Evolutionary conservation across 2,113 vertebrate genomes (phyloP), one percentile per base, ranked within the genome.

Genomic region (Emydocephalus ijimae): DNA sequence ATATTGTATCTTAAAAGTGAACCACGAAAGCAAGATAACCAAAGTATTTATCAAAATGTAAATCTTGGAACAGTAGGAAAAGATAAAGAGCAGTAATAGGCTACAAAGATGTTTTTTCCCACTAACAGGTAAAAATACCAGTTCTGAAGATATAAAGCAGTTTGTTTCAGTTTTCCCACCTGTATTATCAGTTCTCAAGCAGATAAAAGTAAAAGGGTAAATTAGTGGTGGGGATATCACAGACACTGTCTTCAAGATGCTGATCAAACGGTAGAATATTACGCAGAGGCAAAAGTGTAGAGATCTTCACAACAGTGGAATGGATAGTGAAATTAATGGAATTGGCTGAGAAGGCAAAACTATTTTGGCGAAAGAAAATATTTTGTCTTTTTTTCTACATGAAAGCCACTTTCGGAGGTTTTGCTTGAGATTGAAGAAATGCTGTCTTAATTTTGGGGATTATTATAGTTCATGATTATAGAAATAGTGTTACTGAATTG

Each of bases 1-100:
- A 92, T 92, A 91, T 93, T 93, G 56, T 0, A 74, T 92, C 89
- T 90, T 93, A 93, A 92, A 93, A 91, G 88, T 93, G 0, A 15
- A 86, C 15, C 7, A 52, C 20, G 50, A 94, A 23, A 26, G 92
- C 52, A 39, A 95, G 1, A 54, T 55, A 95, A 91, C 55, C 24
- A 52, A 87, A 15, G 74, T 86, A 90, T 92, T 64, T 90, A 91
- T 64, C 89, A 6, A 93, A 3, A 11, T 55, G 91, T 55, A 92
- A 21, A 4, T 2, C 26, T 92, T 59, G 15, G 5, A n/a, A 0
- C 91, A 89, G 3, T 64, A 56, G 10, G 24, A 39, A 61, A 29
- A 57, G 18, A 12, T 1, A 5, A 0, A 52, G 12, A 52, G 48
- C 29, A 50, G 5, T 52, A 50, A 87, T 12, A 52, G 26, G 14